Conservation (phyloP, 1,140 invertebrate species). For the Drosophila pandora region DNA sequence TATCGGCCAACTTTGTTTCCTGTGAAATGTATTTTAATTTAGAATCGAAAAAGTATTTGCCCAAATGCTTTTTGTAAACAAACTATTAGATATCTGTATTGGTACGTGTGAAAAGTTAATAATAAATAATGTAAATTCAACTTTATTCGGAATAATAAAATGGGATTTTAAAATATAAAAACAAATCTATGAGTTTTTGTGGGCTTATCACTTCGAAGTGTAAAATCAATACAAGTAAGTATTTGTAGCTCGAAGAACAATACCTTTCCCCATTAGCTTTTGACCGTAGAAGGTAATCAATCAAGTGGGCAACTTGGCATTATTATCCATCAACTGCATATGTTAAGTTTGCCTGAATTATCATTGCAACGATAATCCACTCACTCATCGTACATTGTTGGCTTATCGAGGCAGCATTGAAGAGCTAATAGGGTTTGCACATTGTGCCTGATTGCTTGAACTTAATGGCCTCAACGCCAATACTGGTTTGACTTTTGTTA, state of each 20-base stretch:
- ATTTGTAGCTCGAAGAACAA: not conserved
- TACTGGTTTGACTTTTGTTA: constrained; percentile 33
- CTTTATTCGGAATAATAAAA: constrained; percentile 66
- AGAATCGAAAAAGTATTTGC: constrained; percentile 13
- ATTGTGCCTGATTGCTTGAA: constrained; percentile 39
- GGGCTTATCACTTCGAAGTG: too few relatives aligned
- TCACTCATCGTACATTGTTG: not conserved
- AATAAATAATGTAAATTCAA: constrained; percentile 66
- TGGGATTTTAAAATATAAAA: constrained; percentile 51
- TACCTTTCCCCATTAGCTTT: not conserved
- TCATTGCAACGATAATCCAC: constrained; percentile 23
- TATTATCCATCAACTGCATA: constrained; percentile 24
- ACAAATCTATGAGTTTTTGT: not conserved
- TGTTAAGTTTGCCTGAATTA: constrained; percentile 13
- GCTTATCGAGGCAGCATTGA: not conserved
- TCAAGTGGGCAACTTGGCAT: not conserved
- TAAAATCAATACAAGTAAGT: too few relatives aligned
- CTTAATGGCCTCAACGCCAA: constrained; percentile 46
- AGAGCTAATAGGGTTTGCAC: constrained; percentile 36
- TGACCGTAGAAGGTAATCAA: not conserved
- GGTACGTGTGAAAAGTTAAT: constrained; percentile 54
- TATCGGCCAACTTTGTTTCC: constrained; percentile 51
- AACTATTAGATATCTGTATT: constrained; percentile 52
- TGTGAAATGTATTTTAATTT: constrained; percentile 44
- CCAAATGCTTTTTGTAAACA: constrained; percentile 34